A percentile compares a stretch with the other conserved stretches of the same genome.
Evolutionary conservation across 2,113 vertebrate genomes (phyloP).

Genomic region (Hemiscyllium ocellatum): DNA sequence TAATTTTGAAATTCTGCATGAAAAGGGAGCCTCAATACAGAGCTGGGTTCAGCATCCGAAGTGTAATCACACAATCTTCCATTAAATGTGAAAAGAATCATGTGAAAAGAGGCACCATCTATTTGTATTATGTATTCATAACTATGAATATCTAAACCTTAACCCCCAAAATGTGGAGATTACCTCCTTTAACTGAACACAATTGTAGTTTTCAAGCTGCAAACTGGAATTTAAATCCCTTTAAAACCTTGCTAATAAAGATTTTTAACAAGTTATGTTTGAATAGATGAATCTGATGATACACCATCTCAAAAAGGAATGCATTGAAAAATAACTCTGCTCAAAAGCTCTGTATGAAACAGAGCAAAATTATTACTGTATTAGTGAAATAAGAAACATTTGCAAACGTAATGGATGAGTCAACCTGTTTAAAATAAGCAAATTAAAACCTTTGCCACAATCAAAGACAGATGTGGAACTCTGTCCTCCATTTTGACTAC

Average conservation of each 20-base stretch:
- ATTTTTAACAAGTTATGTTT: not conserved
- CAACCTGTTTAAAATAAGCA: not conserved
- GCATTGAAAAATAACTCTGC: not conserved
- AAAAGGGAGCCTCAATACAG: not conserved
- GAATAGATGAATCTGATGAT: not conserved
- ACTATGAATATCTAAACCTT: not conserved
- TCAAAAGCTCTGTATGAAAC: not conserved
- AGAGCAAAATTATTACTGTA: not conserved
- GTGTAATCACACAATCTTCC: constrained; percentile 31
- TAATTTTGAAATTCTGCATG: constrained; percentile 17
- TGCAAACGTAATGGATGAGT: not conserved
- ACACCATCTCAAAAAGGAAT: not conserved
- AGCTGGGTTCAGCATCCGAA: not conserved
- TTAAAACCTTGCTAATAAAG: not conserved
- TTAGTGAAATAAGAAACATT: not conserved
- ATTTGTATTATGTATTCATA: constrained; percentile 4
- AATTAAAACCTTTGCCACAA: not conserved
- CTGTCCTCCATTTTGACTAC: too few species aligned
- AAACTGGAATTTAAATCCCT: not conserved
- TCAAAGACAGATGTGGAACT: not conserved
- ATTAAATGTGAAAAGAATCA: not conserved
- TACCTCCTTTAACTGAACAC: not conserved
- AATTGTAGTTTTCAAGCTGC: not conserved
- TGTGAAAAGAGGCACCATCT: constrained; percentile 16
- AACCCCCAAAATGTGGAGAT: not conserved